Conservation (phyloP, 2,113 vertebrate genomes). For the Tragelaphus scriptus region DNA sequence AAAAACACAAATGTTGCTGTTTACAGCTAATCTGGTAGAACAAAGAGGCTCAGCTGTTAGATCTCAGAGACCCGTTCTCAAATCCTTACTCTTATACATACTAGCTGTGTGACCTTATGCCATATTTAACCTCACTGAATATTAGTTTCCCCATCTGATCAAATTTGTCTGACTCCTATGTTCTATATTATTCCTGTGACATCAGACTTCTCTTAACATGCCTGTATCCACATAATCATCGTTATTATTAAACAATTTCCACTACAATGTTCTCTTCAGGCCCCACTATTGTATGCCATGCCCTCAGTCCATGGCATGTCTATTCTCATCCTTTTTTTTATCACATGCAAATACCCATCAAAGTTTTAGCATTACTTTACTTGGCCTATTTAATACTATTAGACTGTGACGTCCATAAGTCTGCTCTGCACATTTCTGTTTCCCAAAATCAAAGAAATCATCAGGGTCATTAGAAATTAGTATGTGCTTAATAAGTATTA, state of each 20-base stretch:
- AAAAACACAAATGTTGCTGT: not conserved
- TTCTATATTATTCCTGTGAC: not conserved
- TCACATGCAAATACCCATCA: not conserved
- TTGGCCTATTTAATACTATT: not conserved
- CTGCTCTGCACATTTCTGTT: not conserved
- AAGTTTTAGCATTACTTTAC: not conserved
- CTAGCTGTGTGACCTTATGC: not conserved
- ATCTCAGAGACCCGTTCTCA: not conserved
- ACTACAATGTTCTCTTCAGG: not conserved
- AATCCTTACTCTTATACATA: not conserved
- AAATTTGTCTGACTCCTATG: not conserved
- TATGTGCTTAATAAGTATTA: not conserved
- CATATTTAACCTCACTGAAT: not conserved
- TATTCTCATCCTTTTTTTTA: not conserved
- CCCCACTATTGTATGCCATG: too few species aligned
- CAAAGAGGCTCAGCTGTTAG: not conserved
- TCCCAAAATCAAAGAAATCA: not conserved
- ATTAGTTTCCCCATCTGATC: not conserved
- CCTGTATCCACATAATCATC: not conserved
- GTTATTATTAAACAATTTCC: not conserved
- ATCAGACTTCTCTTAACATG: not conserved
- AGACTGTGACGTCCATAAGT: not conserved
- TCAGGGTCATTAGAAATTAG: not conserved
- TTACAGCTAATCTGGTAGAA: not conserved
- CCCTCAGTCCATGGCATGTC: not conserved